Conservation (phyloP, 2,888 invertebrate genomes). For the Conomelus anceps region DNA sequence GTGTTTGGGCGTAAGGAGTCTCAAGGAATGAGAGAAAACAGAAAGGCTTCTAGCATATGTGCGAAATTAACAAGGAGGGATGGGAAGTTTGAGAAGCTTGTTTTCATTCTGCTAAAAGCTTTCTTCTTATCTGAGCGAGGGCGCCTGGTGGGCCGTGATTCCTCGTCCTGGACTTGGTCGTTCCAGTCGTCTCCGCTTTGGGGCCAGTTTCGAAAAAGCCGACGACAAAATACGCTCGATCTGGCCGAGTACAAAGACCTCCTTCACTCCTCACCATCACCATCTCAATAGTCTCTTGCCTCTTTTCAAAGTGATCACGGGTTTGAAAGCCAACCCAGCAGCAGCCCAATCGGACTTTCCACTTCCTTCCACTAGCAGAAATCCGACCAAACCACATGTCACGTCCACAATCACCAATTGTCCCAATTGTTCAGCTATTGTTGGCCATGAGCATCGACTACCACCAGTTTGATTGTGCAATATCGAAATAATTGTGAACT, state of each 20-base stretch:
- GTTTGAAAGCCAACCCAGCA: not conserved
- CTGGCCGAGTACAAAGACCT: not conserved
- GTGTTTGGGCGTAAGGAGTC: not conserved
- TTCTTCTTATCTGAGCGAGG: not conserved
- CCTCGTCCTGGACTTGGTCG: not conserved
- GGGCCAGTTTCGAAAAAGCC: not conserved
- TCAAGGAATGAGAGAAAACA: not conserved
- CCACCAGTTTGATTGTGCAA: not conserved
- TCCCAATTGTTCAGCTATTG: no score
- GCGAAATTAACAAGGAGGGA: not conserved
- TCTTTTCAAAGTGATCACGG: not conserved
- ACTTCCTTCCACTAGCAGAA: not conserved
- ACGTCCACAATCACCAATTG: not conserved
- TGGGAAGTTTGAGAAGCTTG: not conserved
- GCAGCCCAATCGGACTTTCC: not conserved
- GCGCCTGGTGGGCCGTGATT: not conserved
- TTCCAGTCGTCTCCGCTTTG: no score
- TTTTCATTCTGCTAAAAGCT: not conserved
- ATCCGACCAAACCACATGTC: not conserved
- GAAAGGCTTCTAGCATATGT: not conserved
- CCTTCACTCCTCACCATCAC: not conserved
- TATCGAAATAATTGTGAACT: not conserved
- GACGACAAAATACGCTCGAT: not conserved
- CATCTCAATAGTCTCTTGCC: not conserved
- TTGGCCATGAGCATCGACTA: not conserved